A percentile compares a stretch with the other conserved stretches of the same genome.
phyloP scores from a whole-genome alignment of 2,888 invertebrate genomes.

The Meiosimyza platycephala region DNA sequence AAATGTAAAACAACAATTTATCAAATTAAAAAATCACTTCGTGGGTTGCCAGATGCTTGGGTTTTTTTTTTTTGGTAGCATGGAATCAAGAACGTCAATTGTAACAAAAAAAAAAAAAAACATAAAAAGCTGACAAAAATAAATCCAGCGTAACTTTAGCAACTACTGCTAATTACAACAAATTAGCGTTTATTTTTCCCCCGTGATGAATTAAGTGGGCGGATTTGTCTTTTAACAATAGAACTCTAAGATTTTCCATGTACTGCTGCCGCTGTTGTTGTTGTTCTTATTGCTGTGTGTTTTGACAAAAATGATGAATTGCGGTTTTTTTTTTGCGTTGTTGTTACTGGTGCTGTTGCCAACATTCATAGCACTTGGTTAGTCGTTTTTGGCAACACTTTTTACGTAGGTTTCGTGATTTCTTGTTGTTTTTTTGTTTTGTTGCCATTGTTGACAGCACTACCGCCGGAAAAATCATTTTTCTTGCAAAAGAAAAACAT shows the following conservation, averaged over 20 bases:
- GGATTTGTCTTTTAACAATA: background rate
- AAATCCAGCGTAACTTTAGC: background rate
- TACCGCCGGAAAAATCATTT: no score
- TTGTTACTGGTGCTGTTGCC: background rate
- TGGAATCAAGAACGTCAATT: no score
- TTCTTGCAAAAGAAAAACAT: no score
- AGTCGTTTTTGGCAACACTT: no score
- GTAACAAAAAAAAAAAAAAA: no score
- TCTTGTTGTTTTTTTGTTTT: conserved; percentile 12
- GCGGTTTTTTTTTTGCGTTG: conserved; percentile 11
- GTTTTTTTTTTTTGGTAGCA: no score
- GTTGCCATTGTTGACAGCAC: background rate
- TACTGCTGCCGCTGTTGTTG: background rate
- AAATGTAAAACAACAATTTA: no score
- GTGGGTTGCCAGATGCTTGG: no score
- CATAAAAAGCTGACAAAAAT: no score
- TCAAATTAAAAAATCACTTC: no score
- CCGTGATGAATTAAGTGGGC: conserved; percentile 4
- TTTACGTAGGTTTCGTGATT: background rate
- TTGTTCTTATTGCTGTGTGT: background rate
- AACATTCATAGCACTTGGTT: no score
- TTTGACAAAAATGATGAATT: conserved; percentile 6
- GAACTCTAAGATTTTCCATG: conserved; percentile 11
- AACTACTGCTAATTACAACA: conserved; percentile 38
- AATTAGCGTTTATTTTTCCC: conserved; percentile 27